Base-by-base conservation (phyloP, 2,797 vertebrate genomes). In the Sebastiscus albofasciatus region DNA sequence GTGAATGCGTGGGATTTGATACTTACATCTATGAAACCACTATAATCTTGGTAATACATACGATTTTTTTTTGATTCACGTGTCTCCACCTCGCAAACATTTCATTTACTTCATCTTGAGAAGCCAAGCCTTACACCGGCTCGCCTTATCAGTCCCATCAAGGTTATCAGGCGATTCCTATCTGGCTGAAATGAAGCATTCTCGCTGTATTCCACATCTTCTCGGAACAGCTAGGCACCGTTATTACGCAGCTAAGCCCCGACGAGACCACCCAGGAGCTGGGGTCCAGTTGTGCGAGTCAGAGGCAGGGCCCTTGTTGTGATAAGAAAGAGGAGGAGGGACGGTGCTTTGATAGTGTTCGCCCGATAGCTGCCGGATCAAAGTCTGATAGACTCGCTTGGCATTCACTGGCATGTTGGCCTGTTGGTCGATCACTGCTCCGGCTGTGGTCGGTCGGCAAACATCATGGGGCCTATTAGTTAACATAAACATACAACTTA, bases 401-500 rank as follows among this genome's bases (percentile, higher is more conserved):
- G 67, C 36, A 34, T 49, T 81, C 72, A 72, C 80, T 84, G 46
- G 46, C 82, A 81, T 69, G 71, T 77, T 18, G 16, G 60, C 66
- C 61, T 31, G 27, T 26, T 65, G 68, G 60, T 75, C 24, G n/a
- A 42, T 72, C 42, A 4, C 54, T 42, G 73, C 83, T 27, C 70
- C 59, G 46, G 75, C 89, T 89, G 79, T 75, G 87, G 86, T 89
- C 78, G 78, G 79, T 87, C 72, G 52, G 78, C 36, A 84, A 90
- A 90, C 86, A 89, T 91, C 92, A 92, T 26, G 85, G 90, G 94
- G 78, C 91, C 89, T 91, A 90, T 96, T 94, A 94, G 90, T 86
- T 82, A 90, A 90, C 83, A 90, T 93, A 95, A 95, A 96, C 94
- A 95, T 85, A 90, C 88, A 93, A 90, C 87, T 94, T 93, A 91